Base-by-base conservation (phyloP, 2,113 vertebrate species). In the Apodemus speciosus region DNA sequence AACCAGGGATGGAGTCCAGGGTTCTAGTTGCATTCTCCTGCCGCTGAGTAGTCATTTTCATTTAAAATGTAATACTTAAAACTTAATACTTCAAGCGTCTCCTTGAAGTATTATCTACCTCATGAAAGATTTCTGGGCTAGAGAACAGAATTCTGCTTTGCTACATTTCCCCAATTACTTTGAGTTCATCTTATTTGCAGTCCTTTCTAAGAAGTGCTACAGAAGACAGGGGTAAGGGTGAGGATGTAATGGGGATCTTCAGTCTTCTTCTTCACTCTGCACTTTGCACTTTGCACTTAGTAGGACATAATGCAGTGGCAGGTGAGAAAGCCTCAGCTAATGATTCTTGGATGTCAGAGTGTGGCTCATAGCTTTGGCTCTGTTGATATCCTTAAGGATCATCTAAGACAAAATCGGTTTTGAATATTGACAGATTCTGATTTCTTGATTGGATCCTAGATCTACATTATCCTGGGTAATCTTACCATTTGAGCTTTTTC, bases 401-500 rank as follows among this genome's bases (percentile, higher is more conserved):
- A 68, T 38, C 66, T 58, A 69, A 93, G 35, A 83, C 35, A 7
- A 76, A 85, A 75, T 43, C 35, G 76, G 23, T 85, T n/a, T 38
- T 10, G 87, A 79, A 4, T 32, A 53, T 15, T 85, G 51, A 60
- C 10, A 88, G 58, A 21, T 60, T 81, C 69, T 79, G 40, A n/a
- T 58, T 93, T 94, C 72, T 62, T 56, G 32, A 21, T 68, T 15
- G 72, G 76, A 91, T 56, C 40, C 38, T 84, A 81, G 46, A 40
- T 27, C 10, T n/a, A 18, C 15, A 60, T 53, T 58, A 58, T 3
- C 49, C 66, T 38, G 75, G 46, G 6, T 71, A n/a, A 10, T 93
- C 97, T 79, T 97, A 98, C 97, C 97, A 98, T 98, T 98, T 97
- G 79, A 98, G 96, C 69, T 98, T 98, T 68, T 97, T 93, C 40